Conservation (phyloP, 2,797 vertebrate species). For the Carduelis carduelis region DNA sequence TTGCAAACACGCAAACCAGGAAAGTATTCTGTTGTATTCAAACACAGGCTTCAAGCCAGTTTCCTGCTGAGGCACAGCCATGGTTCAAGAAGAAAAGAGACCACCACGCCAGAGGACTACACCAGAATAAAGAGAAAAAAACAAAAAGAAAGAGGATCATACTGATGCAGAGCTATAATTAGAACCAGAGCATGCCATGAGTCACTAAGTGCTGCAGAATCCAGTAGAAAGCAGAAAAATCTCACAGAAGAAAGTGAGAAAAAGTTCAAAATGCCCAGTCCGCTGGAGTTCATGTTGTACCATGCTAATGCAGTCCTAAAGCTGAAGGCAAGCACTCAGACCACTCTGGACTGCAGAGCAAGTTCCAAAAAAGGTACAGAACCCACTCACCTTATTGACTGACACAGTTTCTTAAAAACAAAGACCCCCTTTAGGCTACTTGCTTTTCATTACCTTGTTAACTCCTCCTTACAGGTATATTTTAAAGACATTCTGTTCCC, state of each 20-base stretch:
- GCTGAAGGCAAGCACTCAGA: background rate
- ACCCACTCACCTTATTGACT: fast-evolving
- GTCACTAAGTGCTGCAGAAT: background rate
- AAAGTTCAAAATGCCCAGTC: background rate
- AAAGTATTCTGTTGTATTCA: background rate
- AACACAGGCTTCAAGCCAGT: background rate
- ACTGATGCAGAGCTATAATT: background rate
- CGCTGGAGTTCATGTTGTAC: background rate
- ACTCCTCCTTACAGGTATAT: background rate
- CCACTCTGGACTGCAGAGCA: background rate
- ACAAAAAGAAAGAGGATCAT: background rate
- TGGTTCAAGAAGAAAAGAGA: background rate
- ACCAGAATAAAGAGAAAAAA: background rate
- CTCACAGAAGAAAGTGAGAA: background rate
- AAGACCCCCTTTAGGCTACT: background rate
- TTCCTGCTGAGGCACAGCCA: background rate
- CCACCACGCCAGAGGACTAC: background rate
- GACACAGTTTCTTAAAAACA: background rate
- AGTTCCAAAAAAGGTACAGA: background rate
- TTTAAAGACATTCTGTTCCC: background rate
- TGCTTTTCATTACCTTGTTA: background rate
- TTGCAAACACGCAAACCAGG: background rate
- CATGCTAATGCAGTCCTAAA: background rate
- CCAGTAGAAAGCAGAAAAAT: background rate
- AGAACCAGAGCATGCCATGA: background rate